phyloP scores from a whole-genome alignment of 2,888 invertebrate genomes.

The Rhamphomyia laevipes region DNA sequence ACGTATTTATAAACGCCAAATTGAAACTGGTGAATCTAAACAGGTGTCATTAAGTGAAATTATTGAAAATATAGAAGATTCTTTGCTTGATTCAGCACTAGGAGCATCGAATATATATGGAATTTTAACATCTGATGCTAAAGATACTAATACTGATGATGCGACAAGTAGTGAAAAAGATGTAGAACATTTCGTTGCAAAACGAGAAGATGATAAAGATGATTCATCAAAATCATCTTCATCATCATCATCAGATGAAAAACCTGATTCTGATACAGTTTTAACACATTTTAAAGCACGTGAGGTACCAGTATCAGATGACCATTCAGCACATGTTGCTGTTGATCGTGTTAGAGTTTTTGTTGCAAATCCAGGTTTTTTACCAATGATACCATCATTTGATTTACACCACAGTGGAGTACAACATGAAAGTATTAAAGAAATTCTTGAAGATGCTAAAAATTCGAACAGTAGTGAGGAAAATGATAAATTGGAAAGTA shows the following conservation, averaged over 20 bases:
- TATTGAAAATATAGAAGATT: background rate
- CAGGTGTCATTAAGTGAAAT: background rate
- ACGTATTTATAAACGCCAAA: too few species aligned
- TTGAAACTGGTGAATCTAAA: too few species aligned
- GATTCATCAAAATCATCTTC: background rate
- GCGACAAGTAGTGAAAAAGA: background rate
- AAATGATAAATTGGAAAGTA: background rate
- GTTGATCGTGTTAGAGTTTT: constrained; percentile 27
- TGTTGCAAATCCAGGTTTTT: constrained; percentile 6
- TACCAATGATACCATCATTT: constrained; percentile 10
- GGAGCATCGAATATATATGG: background rate
- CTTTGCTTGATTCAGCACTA: background rate
- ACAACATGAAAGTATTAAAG: background rate
- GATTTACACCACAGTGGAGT: background rate
- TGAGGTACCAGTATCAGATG: constrained; percentile 11
- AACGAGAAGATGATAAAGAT: background rate
- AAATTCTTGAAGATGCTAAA: background rate
- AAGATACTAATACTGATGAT: background rate
- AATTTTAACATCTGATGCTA: background rate
- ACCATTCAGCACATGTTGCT: constrained; percentile 24
- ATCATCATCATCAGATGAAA: background rate
- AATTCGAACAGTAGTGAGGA: background rate
- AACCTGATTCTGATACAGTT: background rate
- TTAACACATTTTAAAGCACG: background rate
- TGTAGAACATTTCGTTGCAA: background rate